Evolutionary conservation across 2,797 vertebrate genomes (phyloP).

Genomic region (Alauda arvensis): DNA sequence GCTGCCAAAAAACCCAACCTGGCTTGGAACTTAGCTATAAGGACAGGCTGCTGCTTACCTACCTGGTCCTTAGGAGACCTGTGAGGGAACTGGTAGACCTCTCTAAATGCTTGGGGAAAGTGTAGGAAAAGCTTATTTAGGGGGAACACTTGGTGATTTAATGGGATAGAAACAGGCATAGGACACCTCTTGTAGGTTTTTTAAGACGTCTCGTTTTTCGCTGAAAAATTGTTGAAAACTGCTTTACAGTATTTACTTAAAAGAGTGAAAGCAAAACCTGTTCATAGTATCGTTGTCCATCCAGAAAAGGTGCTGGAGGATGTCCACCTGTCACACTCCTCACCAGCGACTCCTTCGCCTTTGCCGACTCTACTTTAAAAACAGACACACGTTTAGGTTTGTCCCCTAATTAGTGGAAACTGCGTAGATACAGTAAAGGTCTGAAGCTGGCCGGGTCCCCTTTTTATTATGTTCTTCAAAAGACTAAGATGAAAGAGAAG

Average conservation of each 20-base stretch:
- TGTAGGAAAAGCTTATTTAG: not conserved
- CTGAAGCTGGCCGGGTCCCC: not conserved
- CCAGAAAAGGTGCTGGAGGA: conserved; percentile 66
- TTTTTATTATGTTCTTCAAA: not conserved
- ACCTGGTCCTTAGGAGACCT: not conserved
- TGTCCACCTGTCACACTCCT: conserved; percentile 54
- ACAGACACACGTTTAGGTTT: not conserved
- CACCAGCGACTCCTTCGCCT: conserved; percentile 45
- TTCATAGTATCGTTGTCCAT: conserved; percentile 76
- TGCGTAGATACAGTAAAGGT: not conserved
- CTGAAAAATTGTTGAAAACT: not conserved
- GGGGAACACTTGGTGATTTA: not conserved
- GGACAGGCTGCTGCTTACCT: not conserved
- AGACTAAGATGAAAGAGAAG: not conserved
- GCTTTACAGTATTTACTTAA: not conserved
- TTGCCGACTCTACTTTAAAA: conserved; percentile 49
- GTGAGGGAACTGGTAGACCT: not conserved
- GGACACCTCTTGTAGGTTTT: not conserved
- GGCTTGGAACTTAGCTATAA: not conserved
- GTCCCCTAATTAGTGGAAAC: not conserved
- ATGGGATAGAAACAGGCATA: too few relatives aligned
- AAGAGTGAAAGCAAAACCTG: conserved; percentile 66
- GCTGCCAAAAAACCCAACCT: not conserved
- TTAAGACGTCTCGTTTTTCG: not conserved
- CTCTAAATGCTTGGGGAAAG: not conserved